A percentile compares a stretch with the other conserved stretches of the same genome.
Conservation (phyloP, 2,113 vertebrate species). For the Leptobrachium leishanense region DNA sequence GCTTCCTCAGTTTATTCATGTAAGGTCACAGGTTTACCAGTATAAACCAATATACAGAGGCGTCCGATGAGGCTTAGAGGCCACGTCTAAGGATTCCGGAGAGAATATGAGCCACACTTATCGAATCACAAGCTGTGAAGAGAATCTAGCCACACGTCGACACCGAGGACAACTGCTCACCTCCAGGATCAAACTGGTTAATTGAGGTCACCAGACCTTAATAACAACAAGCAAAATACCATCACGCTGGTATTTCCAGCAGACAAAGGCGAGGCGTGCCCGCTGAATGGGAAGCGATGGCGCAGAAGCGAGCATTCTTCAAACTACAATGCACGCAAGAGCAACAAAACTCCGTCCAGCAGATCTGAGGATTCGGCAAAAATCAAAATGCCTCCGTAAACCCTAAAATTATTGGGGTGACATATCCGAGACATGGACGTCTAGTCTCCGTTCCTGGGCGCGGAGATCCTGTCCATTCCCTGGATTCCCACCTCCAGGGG, state of each 20-base stretch:
- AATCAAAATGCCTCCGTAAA: conserved; percentile 27
- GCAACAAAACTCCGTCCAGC: conserved; percentile 30
- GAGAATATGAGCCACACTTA: not conserved
- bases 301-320: conserved; percentile 8
- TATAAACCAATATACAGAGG: no score
- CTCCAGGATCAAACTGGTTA: conserved; percentile 45
- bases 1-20: no score
- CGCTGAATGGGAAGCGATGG: conserved; percentile 15
- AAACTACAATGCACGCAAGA: conserved; percentile 34
- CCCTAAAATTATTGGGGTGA: not conserved
- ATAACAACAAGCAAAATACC: conserved; percentile 60
- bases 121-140: not conserved
- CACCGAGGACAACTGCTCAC: not conserved
- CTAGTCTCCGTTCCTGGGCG: not conserved
- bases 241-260: conserved; percentile 52
- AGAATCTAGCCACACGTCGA: not conserved
- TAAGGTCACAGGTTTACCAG: no score
- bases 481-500: not conserved
- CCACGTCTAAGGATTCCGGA: not conserved
- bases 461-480: no score
- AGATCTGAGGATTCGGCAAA: not conserved
- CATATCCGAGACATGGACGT: not conserved
- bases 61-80: no score
- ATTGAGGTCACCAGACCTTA: conserved; percentile 61
- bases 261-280: conserved; percentile 37